Percentiles rank a stretch among this genome's conserved stretches.
Conservation (phyloP, 2,113 vertebrate species). For the Vireo altiloquus region DNA sequence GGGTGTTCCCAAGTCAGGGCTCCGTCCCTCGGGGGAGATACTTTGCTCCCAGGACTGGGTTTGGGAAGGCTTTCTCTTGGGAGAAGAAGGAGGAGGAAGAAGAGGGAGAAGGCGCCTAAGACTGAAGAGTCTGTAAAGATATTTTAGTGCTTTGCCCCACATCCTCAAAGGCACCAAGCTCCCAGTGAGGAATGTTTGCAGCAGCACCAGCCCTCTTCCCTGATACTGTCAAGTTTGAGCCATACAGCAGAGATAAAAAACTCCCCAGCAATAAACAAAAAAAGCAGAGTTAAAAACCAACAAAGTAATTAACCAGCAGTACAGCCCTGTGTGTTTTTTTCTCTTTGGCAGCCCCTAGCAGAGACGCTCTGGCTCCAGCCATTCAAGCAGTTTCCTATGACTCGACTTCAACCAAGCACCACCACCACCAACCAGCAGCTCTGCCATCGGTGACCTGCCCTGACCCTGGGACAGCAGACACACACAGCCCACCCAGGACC, state of each 20-base stretch:
- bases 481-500: rapidly evolving
- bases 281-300: not conserved
- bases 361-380: constrained; percentile 49
- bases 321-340: not conserved
- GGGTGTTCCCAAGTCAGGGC: not conserved
- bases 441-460: not conserved
- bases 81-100: not conserved
- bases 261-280: not conserved
- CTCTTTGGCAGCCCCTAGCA: not conserved
- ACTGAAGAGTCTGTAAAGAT: not conserved
- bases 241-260: not conserved
- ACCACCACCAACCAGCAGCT: not conserved
- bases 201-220: not conserved
- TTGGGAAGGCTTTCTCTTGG: not conserved
- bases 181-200: not conserved
- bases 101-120: not conserved
- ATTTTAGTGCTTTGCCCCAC: not conserved
- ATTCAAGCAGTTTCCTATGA: constrained; percentile 26
- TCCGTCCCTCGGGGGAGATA: not conserved
- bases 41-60: not conserved
- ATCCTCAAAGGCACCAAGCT: not conserved
- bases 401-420: constrained; percentile 19
- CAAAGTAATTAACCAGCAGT: not conserved
- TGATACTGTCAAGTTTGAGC: not conserved
- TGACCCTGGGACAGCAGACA: not conserved